These are phyloP conservation scores for Lates calcarifer DNA, from an alignment of 2,113 vertebrate genomes.

Conservation along the genomic window DNA sequence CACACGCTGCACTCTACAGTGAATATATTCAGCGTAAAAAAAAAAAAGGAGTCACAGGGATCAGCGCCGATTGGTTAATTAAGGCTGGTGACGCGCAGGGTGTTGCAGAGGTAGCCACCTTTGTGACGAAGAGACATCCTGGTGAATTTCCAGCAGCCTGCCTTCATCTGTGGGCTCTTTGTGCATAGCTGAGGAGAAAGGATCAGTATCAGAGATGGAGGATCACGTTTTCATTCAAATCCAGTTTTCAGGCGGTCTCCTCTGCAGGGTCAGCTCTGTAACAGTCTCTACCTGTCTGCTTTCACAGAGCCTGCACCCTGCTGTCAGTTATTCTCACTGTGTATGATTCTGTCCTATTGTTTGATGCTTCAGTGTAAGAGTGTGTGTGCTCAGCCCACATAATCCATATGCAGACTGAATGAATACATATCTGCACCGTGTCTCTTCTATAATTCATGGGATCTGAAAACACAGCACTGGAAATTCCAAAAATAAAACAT, in stretches of 20 bases:
- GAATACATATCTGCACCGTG: too few species aligned
- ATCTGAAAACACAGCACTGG: too few species aligned
- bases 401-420: too few species aligned
- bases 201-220: neutral
- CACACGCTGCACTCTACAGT: neutral
- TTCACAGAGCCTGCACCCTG: too few species aligned
- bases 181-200: neutral
- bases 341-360: neutral
- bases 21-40: neutral
- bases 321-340: neutral
- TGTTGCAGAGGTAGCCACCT: constrained; percentile 37
- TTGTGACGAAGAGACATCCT: constrained; percentile 5
- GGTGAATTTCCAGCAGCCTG: constrained; percentile 40
- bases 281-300: neutral
- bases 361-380: too few species aligned
- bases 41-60: neutral
- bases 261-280: neutral
- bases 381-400: too few species aligned
- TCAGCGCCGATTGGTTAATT: constrained; percentile 40
- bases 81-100: constrained; percentile 37
- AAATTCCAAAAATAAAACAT: too few species aligned
- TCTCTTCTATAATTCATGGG: too few species aligned
- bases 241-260: neutral
- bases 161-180: neutral
- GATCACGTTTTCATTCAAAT: neutral